Evolutionary conservation across 2,797 vertebrate genomes (phyloP), one percentile per base, ranked within the genome.

Genomic region (Gadopsis bispinosus): DNA sequence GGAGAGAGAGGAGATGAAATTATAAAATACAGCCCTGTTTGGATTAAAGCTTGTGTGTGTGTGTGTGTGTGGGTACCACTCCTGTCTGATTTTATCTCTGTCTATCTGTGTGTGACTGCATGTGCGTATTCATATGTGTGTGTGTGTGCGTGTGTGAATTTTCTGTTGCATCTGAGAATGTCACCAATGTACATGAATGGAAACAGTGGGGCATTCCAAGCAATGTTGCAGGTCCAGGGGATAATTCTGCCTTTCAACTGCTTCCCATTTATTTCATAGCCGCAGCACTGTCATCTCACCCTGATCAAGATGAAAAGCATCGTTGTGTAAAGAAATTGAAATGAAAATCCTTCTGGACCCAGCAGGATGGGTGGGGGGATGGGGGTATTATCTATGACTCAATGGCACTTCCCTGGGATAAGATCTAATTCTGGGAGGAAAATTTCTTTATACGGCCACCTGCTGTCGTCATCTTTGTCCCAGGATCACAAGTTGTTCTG

Each of bases 281-380:
- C 70, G 80, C 95, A 75, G 95, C 93, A 94, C 96, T 95, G 96
- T 95, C 96, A 96, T 96, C 95, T 95, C 95, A 93, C 90, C 86
- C 94, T 93, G 95, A 96, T 95, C 86, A 95, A 96, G 96, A 97
- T 97, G 96, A 99, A 97, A 98, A 92, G 95, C 97, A 96, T 97
- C 91, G 94, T 96, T 95, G 95, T 97, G 96, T 97, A 97, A 97
- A 97, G 96, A 96, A 97, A 97, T 96, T 97, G 96, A 97, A 98
- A 98, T 97, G 97, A 97, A 94, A 97, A 97, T 97, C 96, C 96
- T 96, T 95, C 95, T 96, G 95, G 94, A 95, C 96, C 94, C 96
- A 96, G 96, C 97, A 96, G 97, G 97, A 95, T 92, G 92, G 93
- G 92, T 69, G 13, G 66, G 87, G 94, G 95, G 35, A 1, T 11